Conservation (phyloP, 2,113 vertebrate species). For the Eidolon helvum region DNA sequence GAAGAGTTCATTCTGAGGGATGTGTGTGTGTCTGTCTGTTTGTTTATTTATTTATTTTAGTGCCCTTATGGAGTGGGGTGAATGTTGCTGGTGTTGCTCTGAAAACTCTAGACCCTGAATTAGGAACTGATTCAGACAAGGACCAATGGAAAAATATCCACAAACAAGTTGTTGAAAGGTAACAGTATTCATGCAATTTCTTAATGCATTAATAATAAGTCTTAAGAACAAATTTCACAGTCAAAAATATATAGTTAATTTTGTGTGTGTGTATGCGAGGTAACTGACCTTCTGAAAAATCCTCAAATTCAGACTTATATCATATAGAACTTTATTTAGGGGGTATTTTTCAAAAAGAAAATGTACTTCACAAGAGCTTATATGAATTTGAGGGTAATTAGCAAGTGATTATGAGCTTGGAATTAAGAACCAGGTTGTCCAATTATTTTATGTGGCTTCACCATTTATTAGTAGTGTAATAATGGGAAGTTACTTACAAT, state of each 20-base stretch:
- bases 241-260: background rate
- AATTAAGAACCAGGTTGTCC: background rate
- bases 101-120: conserved; percentile 89
- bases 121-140: conserved; percentile 91
- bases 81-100: conserved; percentile 95
- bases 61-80: conserved; percentile 97
- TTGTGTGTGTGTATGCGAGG: background rate
- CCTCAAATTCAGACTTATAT: background rate
- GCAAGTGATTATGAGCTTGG: background rate
- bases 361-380: background rate
- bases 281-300: background rate
- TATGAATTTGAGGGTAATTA: background rate
- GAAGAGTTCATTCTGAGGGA: background rate
- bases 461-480: background rate
- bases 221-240: background rate
- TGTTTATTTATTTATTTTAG: conserved; percentile 76
- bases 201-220: background rate
- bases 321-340: background rate
- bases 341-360: background rate
- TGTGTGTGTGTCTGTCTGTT: too few relatives aligned
- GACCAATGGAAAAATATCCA: conserved; percentile 95
- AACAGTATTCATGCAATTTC: conserved; percentile 52
- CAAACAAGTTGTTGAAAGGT: conserved; percentile 94
- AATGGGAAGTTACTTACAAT: background rate
- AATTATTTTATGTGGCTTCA: too few relatives aligned